Base-by-base conservation (phyloP, 2,888 invertebrate species). In the Dioctria linearis region DNA sequence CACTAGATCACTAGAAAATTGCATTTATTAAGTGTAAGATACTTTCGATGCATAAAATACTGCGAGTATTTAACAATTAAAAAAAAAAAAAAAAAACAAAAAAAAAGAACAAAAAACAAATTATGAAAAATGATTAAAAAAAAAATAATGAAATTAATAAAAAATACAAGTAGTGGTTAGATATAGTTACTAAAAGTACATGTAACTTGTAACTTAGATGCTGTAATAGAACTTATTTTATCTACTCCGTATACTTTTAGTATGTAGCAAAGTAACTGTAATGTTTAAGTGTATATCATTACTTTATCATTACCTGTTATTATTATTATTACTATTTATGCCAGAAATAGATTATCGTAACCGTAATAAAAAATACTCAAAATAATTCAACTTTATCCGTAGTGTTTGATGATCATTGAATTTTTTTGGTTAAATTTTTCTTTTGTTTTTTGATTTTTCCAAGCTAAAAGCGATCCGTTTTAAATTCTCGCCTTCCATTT, bases 201-300 rank as follows among this genome's bases (percentile, higher is more conserved):
- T 76, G 76, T 76, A 76, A 76, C 63, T 37, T 76, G 61, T 76
- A 76, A 63, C 63, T 76, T 76, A 76, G 76, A 43, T 63, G 76
- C 76, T 76, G 63, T 63, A 76, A 76, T 76, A 63, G 76, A 76
- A 66, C 54, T 63, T 76, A 76, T 76, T 76, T 76, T 76, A 76
- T 76, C 76, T 76, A 76, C 61, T 75, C 63, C 63, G 63, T 76
- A 73, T 39, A 61, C 37, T 66, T 76, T 63, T 76, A 76, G 76
- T 76, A 59, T 63, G 39, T 76, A 76, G 76, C 5, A 37, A 66
- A 37, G 76, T 76, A 76, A 63, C 39, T 66, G 76, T 76, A 76
- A 61, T 76, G 49, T 76, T 65, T 76, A 76, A 76, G 76, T 76
- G 63, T 76, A 76, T 63, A 76, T 63, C 76, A 46, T 76, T 76